phyloP scores from a whole-genome alignment of 2,888 invertebrate species.

The Meiosimyza platycephala region DNA sequence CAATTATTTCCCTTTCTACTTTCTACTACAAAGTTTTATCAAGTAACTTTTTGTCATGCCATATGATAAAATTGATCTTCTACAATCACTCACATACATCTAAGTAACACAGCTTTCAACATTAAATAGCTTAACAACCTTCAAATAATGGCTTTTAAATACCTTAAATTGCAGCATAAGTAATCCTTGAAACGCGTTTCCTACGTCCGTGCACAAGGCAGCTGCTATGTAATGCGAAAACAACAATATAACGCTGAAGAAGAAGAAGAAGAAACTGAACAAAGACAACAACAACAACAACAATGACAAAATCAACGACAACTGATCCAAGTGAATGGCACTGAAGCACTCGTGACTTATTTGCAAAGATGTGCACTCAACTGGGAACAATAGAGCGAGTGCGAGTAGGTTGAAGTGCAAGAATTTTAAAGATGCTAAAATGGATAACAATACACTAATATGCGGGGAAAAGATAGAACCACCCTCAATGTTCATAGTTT shows the following conservation, averaged over 20 bases:
- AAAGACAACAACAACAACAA: not conserved
- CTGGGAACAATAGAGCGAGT: slow-evolving; percentile 44
- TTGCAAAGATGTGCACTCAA: slow-evolving; percentile 46
- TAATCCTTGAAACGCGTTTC: slow-evolving; percentile 9
- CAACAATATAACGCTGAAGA: not conserved
- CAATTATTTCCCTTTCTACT: too few species aligned
- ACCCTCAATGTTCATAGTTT: too few species aligned
- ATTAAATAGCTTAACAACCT: slow-evolving; percentile 12
- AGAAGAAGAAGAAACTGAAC: not conserved
- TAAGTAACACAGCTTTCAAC: not conserved
- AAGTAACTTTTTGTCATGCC: too few species aligned
- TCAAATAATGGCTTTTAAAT: slow-evolving; percentile 36
- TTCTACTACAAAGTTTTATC: too few species aligned
- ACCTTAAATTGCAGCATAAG: slow-evolving; percentile 33
- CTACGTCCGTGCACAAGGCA: not conserved
- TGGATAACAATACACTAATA: not conserved
- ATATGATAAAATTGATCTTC: too few species aligned
- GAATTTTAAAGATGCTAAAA: not conserved
- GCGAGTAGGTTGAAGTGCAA: not conserved
- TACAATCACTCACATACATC: not conserved
- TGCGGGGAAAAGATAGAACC: not conserved
- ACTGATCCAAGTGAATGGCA: slow-evolving; percentile 23
- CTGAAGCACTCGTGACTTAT: slow-evolving; percentile 45
- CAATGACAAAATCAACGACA: not conserved
- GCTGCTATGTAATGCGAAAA: not conserved